A percentile compares a stretch with the other conserved stretches of the same genome.
Evolutionary conservation across 2,888 invertebrate genomes (phyloP).

Genomic region (Anthophora plumipes): DNA sequence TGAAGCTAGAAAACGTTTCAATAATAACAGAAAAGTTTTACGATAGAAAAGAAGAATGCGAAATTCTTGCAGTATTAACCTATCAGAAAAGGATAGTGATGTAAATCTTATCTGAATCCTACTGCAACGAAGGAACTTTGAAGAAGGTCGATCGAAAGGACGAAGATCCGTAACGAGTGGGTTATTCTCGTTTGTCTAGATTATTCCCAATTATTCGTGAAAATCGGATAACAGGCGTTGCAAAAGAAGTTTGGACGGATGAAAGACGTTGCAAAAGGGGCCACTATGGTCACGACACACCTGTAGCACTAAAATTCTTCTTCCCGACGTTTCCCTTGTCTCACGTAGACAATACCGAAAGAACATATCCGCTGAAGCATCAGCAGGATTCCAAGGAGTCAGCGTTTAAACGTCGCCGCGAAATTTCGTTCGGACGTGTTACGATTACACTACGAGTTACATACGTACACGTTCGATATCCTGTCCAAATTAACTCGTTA

Average conservation of each 20-base stretch:
- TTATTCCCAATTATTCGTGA: conserved; percentile 21
- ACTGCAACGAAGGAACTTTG: background rate
- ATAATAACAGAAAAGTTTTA: too few relatives aligned
- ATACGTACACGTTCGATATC: conserved; percentile 6
- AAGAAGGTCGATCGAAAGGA: background rate
- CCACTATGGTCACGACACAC: conserved; percentile 47
- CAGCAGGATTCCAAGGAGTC: conserved; percentile 41
- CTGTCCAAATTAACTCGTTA: conserved; percentile 21
- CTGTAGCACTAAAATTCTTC: conserved; percentile 52
- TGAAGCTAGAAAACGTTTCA: too few relatives aligned
- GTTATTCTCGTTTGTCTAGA: background rate
- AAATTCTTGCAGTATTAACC: too few relatives aligned
- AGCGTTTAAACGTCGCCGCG: conserved; percentile 27
- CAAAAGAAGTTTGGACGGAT: conserved; percentile 18
- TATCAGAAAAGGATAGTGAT: too few relatives aligned
- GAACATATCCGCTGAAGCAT: conserved; percentile 51
- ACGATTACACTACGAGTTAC: conserved; percentile 4
- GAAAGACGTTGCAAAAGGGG: conserved; percentile 20
- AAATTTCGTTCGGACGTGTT: conserved; percentile 16
- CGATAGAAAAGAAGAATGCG: too few relatives aligned
- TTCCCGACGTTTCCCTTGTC: background rate
- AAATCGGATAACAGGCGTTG: conserved; percentile 49
- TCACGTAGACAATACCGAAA: conserved; percentile 45
- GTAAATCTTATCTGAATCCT: too few relatives aligned
- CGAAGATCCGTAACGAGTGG: too few relatives aligned